Conservation (phyloP, 2,797 vertebrate genomes). For the Hipposideros larvatus region DNA sequence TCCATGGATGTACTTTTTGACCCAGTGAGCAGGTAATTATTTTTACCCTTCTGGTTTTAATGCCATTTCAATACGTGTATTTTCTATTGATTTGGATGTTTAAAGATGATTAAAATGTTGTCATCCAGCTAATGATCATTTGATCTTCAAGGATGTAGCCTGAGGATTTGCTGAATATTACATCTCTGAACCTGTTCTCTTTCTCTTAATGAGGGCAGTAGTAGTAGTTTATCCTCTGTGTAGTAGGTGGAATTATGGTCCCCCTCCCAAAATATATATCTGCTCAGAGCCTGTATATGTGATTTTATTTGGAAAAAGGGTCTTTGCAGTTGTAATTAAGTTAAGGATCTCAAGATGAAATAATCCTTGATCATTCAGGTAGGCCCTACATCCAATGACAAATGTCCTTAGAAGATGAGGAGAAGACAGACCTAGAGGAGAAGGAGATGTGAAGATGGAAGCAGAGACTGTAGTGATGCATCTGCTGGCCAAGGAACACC, state of each 20-base stretch:
- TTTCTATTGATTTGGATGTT: slow-evolving; percentile 37
- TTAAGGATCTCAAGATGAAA: neutral
- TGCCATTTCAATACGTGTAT: neutral
- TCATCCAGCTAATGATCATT: neutral
- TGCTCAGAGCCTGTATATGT: neutral
- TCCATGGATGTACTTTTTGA: neutral
- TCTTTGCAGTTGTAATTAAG: neutral
- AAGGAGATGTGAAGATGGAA: neutral
- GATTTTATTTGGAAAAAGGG: neutral
- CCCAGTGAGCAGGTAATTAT: neutral
- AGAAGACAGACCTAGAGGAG: neutral
- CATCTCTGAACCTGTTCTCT: neutral
- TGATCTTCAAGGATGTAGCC: neutral
- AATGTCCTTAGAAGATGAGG: neutral
- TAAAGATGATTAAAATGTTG: slow-evolving; percentile 4
- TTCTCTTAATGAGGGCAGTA: neutral
- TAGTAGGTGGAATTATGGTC: neutral
- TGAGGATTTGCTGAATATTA: neutral
- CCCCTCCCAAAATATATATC: neutral
- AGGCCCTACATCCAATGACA: neutral
- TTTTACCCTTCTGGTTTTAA: slow-evolving; percentile 12
- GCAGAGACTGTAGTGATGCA: neutral
- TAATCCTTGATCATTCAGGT: neutral
- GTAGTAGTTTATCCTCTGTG: too few relatives aligned
- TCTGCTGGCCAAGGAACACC: neutral